Base-by-base conservation (phyloP, 2,113 vertebrate genomes). In the Benitochromis conjunctus region DNA sequence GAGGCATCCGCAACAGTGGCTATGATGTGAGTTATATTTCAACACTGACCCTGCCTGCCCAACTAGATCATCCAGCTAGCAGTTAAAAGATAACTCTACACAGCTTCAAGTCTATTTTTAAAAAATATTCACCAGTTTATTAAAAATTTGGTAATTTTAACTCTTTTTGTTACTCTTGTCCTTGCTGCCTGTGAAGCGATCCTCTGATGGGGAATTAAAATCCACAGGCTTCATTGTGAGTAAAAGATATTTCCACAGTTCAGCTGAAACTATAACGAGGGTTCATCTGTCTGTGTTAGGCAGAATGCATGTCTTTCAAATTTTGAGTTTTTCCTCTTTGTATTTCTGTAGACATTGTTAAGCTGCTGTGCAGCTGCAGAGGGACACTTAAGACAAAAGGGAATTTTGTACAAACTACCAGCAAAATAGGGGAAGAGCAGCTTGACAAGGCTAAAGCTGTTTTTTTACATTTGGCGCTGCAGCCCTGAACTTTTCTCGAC, bases 1-100 rank as follows among this genome's bases (percentile, higher is more conserved):
- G 98, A 93, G 99, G 98, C 77, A 99, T 99, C 71, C 96, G 98
- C 2, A 99, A 99, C 96, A 99, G 97, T 4, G 99, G 99, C 89
- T 99, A 99, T 9, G 99, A 99, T 3, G 99, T 99, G 90, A 97
- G 98, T 97, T 86, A 48, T 51, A 26, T 58, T 57, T 76, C 12
- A 51, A 64, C 16, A 78, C 46, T 41, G 10, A 85, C n/a, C 34
- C 24, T 19, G 29, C 48, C 21, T 78, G 26, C 13, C 21, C 9
- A 71, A 36, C 41, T 38, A 24, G 34, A 81, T 81, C 34, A 64
- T 80, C 31, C 46, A 56, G 19, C n/a, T 46, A 54, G 31, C 11
- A 64, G 57, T 64, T 82, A 19, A 81, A 76, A 53, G 21, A 51
- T 46, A 43, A 16, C 4, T 16, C 41, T 26, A 21, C 26, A n/a